Evolutionary conservation across 2,797 vertebrate genomes (phyloP).

Genomic region (Hyperoplus immaculatus): DNA sequence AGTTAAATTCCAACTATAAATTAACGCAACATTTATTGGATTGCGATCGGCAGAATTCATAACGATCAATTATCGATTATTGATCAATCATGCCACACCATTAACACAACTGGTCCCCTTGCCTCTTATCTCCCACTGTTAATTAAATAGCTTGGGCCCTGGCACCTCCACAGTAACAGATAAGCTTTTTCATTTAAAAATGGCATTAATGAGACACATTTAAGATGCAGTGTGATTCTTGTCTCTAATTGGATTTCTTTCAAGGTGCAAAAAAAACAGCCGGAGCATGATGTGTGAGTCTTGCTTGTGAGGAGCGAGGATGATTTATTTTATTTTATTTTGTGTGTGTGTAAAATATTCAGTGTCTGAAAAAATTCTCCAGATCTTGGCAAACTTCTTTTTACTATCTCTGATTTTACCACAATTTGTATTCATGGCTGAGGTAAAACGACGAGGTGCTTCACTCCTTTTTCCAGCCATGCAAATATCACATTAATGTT

Average conservation of each 20-base stretch:
- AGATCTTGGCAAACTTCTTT: slow-evolving; percentile 15
- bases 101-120: slow-evolving; percentile 33
- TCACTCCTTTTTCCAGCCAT: background rate
- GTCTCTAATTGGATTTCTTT: slow-evolving; percentile 48
- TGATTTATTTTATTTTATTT: slow-evolving; percentile 9
- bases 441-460: background rate
- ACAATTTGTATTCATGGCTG: background rate
- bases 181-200: slow-evolving; percentile 76
- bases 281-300: slow-evolving; percentile 3
- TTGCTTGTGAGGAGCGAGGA: background rate
- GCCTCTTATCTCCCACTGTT: slow-evolving; percentile 19
- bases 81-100: too few species aligned
- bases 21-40: too few species aligned
- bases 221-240: slow-evolving; percentile 43
- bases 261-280: slow-evolving; percentile 45
- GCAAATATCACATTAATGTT: background rate
- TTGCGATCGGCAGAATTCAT: too few species aligned
- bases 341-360: too few species aligned
- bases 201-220: slow-evolving; percentile 67
- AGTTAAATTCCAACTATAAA: too few species aligned
- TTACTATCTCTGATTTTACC: background rate
- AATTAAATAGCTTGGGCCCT: slow-evolving; percentile 28
- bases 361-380: background rate
- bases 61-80: too few species aligned
- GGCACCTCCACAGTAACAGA: slow-evolving; percentile 57